phyloP scores from a whole-genome alignment of 1,140 invertebrate genomes.

The Ericerus pela region DNA sequence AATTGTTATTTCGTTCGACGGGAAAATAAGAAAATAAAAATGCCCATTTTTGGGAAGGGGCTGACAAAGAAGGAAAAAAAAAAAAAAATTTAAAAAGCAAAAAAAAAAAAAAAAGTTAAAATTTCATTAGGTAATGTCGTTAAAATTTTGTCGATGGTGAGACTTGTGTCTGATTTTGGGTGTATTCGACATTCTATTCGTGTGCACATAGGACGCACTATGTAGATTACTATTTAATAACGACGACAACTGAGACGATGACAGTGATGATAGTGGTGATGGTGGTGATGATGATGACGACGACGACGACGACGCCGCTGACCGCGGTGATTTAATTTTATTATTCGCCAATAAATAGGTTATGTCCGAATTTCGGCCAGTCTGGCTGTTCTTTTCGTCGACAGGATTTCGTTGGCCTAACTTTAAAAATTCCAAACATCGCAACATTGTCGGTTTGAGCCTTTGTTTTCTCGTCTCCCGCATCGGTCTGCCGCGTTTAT shows the following conservation, averaged over 20 bases:
- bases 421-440: conserved; percentile 39
- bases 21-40: background rate
- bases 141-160: background rate
- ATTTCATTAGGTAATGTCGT: conserved; percentile 3
- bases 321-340: too few relatives aligned
- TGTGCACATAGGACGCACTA: too few relatives aligned
- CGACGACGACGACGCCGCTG: too few relatives aligned
- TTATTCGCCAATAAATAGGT: too few relatives aligned
- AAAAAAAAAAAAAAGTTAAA: background rate
- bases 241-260: too few relatives aligned
- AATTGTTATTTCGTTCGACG: background rate
- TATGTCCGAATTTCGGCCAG: too few relatives aligned
- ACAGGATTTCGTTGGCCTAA: conserved; percentile 35
- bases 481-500: conserved; percentile 34
- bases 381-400: conserved; percentile 34
- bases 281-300: too few relatives aligned
- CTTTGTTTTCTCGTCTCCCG: conserved; percentile 17
- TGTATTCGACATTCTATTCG: background rate
- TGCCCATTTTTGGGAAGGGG: background rate
- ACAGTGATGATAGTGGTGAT: too few relatives aligned
- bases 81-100: background rate
- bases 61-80: background rate
- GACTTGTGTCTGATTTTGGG: background rate
- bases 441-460: conserved; percentile 29
- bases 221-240: too few relatives aligned